Evolutionary conservation across 2,888 invertebrate species (phyloP).

Genomic region (Acanthacorydalis orientalis): DNA sequence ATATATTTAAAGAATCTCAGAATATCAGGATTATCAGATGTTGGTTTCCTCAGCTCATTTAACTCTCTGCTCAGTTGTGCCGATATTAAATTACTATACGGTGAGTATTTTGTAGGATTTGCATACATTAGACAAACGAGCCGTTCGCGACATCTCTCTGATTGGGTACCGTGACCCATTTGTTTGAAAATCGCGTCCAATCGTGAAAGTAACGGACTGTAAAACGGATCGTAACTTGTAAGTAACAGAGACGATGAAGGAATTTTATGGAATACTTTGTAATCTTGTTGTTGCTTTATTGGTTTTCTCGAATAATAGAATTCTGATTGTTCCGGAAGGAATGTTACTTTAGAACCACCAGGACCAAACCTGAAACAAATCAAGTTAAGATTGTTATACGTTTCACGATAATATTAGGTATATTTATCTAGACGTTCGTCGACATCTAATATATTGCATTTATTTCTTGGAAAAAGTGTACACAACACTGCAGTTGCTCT

Average conservation of each 20-base stretch:
- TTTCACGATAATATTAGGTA: background rate
- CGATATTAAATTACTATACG: conserved; percentile 75
- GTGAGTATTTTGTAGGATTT: conserved; percentile 75
- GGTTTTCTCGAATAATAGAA: conserved; percentile 46
- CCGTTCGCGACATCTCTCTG: conserved; percentile 62
- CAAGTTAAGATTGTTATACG: too few relatives aligned
- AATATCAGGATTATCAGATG: conserved; percentile 74
- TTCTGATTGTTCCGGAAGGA: conserved; percentile 36
- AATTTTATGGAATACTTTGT: conserved; percentile 75
- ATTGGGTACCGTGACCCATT: conserved; percentile 42
- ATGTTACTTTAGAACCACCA: conserved; percentile 44
- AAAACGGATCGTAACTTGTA: conserved; percentile 80
- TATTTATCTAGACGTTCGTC: too few relatives aligned
- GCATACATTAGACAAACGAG: conserved; percentile 78
- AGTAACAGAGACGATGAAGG: conserved; percentile 66
- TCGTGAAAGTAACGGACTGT: conserved; percentile 69
- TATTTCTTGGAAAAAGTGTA: too few relatives aligned
- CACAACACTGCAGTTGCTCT: too few relatives aligned
- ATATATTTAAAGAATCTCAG: conserved; percentile 79
- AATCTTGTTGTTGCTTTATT: conserved; percentile 36
- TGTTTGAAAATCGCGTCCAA: conserved; percentile 70
- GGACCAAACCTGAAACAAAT: conserved; percentile 30
- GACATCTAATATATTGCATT: too few relatives aligned
- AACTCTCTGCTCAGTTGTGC: conserved; percentile 77
- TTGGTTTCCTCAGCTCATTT: conserved; percentile 69